Base-by-base conservation (phyloP, 2,888 invertebrate species). In the Herminia tarsipennalis region DNA sequence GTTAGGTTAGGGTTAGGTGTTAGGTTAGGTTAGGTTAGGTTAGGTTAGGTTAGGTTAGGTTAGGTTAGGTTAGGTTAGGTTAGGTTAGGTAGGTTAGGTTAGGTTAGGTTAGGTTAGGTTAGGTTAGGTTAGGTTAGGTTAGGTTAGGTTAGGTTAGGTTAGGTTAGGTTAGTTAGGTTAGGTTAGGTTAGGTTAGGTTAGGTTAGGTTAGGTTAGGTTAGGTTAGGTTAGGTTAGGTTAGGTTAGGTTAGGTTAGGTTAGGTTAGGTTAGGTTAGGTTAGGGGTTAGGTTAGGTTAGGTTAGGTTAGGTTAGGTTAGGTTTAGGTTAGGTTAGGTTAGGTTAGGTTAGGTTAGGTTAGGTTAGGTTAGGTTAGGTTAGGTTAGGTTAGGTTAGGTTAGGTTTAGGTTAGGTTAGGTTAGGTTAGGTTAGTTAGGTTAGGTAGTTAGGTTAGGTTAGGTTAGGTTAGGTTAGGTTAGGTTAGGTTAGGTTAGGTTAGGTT, bases 381-480 rank as follows among this genome's bases (percentile, higher is more conserved):
- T 36, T 36, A 36, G 36, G 25, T 27, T 24, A 27, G 25, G 25
- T 36, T 27, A 36, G 27, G 27, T 24, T 25, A 36, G 27, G 36
- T 36, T 24, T 16, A 17, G 27, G 17, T 27, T 16, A 17, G 33
- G 20, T 33, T 21, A 21, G 33, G 20, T 33, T 13, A 16, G 29
- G 13, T 29, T 14, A 13, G 29, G 13, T 28, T 13, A 13, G 32
- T 32, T 37, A 37, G 37, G 30, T 40, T 32, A 38, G 37, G 37
- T 38, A 27, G 37, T 38, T 38, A 38, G 37, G 37, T 38, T 38
- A 38, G 37, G 37, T 38, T 38, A 46, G 46, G 46, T 46, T 42
- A 41, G 40, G 40, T 38, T 36, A 38, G 36, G 40, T 38, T 36
- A 38, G 36, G 40, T 42, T 42, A 41, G 47, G 37, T 47, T 47